Evolutionary conservation across 2,888 invertebrate species (phyloP), one percentile per base, ranked within the genome.

Genomic region (Acanthosoma haemorrhoidale): DNA sequence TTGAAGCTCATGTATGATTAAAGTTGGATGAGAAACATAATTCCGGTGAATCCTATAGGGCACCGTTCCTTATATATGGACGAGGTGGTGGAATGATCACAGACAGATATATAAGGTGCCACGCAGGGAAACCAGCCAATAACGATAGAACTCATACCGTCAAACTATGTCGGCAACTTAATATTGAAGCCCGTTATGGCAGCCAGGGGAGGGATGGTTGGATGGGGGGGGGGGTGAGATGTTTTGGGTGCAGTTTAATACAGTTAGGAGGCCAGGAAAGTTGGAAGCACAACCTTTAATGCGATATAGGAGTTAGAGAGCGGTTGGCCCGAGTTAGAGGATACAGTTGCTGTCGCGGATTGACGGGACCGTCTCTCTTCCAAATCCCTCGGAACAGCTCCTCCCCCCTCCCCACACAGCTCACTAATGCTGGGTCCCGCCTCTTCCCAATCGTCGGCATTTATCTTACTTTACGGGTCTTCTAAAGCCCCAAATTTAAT

Each of bases 231-330:
- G 63, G 18, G 4, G 34, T 16, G 29, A 25, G 6, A 61, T 63
- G 63, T 63, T 63, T 63, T 63, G 63, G 39, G 39, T 63, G 63
- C 63, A 63, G 63, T 63, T 63, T 63, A 63, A 63, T 63, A 63
- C 63, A 63, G 63, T 63, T 63, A 21, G 63, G 21, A 39, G 25
- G 38, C 18, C 21, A 32, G 29, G 63, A 63, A 63, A 63, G 63
- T 63, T 63, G 39, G 63, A 29, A n/a, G 38, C 18, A 63, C 38
- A 39, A 25, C 41, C 63, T 63, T 63, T 63, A 63, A 63, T 63
- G 39, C 39, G 63, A 63, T 63, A 63, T 63, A 41, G 63, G 39
- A 63, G 63, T 63, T 63, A 63, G 39, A 18, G 36, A 34, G 51
- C 31, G 61, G 31, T 61, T 32, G 34, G 16, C 16, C 41, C 41